Evolutionary conservation across 2,888 invertebrate genomes (phyloP), one percentile per base, ranked within the genome.

Genomic region (Orthosia cruda): DNA sequence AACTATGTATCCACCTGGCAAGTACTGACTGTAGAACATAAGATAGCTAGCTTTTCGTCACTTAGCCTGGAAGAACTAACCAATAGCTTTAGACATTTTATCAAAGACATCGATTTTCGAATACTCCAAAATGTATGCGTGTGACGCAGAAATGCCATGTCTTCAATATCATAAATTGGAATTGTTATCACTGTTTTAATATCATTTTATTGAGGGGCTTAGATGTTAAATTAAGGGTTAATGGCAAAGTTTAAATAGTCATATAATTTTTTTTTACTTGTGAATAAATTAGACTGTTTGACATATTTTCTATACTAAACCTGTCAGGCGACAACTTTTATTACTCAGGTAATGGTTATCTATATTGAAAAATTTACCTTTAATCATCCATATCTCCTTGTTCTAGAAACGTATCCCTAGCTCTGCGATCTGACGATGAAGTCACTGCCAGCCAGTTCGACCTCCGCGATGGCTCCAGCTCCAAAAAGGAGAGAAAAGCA

Each of bases 401-500:
- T 94, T 93, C 20, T 93, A 97, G 97, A 91, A 97, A 97, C 86
- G 97, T 98, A 71, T 97, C 98, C 68, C 96, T 98, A 45, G 94
- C 94, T 16, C 90, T 96, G 7, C 94, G 94, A 4, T 93, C 92
- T 0, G 96, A 96, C 40, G 96, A 96, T 5, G 96, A 96, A 15
- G 94, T 94, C 15, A 88, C 87, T 81, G 93, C 94, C 3, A 95
- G 95, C 76, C 92, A 93, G 26, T 94, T 94, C 45, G 96, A 96
- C 74, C 92, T 95, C 12, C 93, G 94, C 52, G 96, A 96, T 49
- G 96, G 95, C 0, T 94, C 96, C 2, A 90, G 93, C 7, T 93
- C 94, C 5, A 98, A 98, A 94, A 98, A 98, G 92, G 98, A 98
- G 87, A 96, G 97, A 76, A 98, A 98, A 92, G 97, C 98, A 12